These are phyloP conservation scores for Melitaea cinxia DNA, from an alignment of 1,140 invertebrate species.

Conservation along the genomic window DNA sequence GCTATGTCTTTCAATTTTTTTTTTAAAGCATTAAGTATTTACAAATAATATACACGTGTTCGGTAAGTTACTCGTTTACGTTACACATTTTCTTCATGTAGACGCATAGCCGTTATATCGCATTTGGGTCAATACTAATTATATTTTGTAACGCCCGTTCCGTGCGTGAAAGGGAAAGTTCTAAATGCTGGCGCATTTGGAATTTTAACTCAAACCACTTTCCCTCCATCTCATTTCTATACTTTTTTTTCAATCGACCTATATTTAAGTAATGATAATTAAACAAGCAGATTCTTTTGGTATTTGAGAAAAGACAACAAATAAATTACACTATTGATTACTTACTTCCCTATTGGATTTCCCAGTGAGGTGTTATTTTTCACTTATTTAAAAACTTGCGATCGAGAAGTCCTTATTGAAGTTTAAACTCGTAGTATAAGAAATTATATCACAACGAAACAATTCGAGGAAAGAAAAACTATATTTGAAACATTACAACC, in stretches of 20 bases:
- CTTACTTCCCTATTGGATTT: neutral
- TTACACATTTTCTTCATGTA: constrained; percentile 11
- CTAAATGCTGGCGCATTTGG: constrained; percentile 40
- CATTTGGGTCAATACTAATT: constrained; percentile 45
- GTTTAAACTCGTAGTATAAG: neutral
- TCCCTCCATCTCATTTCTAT: constrained; percentile 46
- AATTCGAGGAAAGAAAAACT: too few relatives aligned
- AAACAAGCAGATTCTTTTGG: too few relatives aligned
- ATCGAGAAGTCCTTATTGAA: neutral
- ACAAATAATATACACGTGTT: neutral
- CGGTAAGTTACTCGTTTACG: neutral
- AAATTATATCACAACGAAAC: too few relatives aligned
- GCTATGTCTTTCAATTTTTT: too few relatives aligned
- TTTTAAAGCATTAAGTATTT: neutral
- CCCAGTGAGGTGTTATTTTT: neutral
- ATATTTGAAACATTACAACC: too few relatives aligned
- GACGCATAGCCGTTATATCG: constrained; percentile 16
- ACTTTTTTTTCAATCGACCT: neutral
- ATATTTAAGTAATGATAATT: constrained; percentile 14
- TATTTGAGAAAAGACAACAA: too few relatives aligned
- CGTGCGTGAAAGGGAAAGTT: constrained; percentile 57
- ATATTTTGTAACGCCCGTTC: constrained; percentile 40
- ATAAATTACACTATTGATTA: too few relatives aligned
- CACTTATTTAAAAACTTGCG: neutral
- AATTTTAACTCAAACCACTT: constrained; percentile 55